These are phyloP conservation scores for Oxycera nigricornis DNA, from an alignment of 2,888 invertebrate species.

Conservation along the genomic window DNA sequence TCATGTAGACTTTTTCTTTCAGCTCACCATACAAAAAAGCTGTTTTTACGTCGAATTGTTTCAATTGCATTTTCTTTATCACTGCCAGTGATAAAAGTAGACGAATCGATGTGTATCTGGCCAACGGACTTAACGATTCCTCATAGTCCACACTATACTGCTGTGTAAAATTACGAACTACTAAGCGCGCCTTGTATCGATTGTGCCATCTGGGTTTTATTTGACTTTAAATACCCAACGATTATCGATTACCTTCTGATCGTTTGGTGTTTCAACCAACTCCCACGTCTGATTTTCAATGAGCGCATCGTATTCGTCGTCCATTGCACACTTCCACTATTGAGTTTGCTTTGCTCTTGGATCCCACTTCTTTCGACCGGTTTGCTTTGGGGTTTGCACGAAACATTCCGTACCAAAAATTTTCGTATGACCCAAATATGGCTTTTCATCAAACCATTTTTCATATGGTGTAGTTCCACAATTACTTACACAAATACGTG, in stretches of 20 bases:
- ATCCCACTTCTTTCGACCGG: no score
- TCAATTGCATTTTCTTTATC: not conserved
- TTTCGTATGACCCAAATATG: no score
- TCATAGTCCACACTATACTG: slow-evolving; percentile 51
- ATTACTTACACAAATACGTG: no score
- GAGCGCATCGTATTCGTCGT: slow-evolving; percentile 46
- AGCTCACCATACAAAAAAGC: slow-evolving; percentile 40
- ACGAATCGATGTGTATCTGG: slow-evolving; percentile 50
- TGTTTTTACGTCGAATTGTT: slow-evolving; percentile 38
- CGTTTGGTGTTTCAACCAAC: slow-evolving; percentile 41
- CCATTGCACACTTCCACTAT: slow-evolving; percentile 48
- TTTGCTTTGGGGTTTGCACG: no score
- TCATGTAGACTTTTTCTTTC: slow-evolving; percentile 32
- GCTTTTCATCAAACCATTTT: no score
- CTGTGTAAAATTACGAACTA: slow-evolving; percentile 52
- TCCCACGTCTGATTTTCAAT: slow-evolving; percentile 46
- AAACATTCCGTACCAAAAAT: no score
- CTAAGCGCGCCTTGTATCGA: slow-evolving; percentile 51
- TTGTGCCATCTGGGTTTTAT: slow-evolving; percentile 46
- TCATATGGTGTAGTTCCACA: no score
- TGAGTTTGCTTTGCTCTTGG: no score
- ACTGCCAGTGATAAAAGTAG: slow-evolving; percentile 44
- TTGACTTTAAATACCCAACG: slow-evolving; percentile 52
- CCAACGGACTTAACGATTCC: slow-evolving; percentile 54
- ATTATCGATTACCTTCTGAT: slow-evolving; percentile 45